These are phyloP conservation scores for Sceloporus undulatus DNA, from an alignment of 2,113 vertebrate genomes.

Conservation along the genomic window DNA sequence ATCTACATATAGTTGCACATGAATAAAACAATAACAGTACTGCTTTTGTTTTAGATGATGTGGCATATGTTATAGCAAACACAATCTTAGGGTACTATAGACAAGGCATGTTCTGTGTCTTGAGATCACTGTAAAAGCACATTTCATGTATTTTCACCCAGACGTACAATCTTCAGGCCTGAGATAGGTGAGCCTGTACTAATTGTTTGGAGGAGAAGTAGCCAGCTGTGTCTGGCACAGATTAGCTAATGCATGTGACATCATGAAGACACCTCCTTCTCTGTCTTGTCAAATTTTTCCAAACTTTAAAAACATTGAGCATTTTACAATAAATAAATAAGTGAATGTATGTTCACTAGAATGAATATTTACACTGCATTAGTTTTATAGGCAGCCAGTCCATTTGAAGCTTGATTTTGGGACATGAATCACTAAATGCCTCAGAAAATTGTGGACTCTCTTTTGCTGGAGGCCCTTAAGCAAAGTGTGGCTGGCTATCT, in stretches of 20 bases:
- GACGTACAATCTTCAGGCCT: background rate
- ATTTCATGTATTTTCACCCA: background rate
- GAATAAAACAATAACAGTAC: constrained; percentile 1
- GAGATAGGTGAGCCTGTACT: background rate
- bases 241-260: background rate
- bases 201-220: background rate
- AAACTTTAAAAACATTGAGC: background rate
- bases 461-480: too few species aligned
- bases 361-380: too few species aligned
- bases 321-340: background rate
- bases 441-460: too few species aligned
- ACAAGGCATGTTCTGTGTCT: background rate
- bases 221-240: background rate
- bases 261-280: background rate
- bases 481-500: too few species aligned
- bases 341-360: background rate
- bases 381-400: too few species aligned
- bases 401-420: too few species aligned
- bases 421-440: too few species aligned
- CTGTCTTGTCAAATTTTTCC: background rate
- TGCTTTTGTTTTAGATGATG: background rate
- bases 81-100: background rate
- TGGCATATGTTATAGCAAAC: background rate
- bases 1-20: background rate
- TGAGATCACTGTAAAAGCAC: background rate